A percentile compares a stretch with the other conserved stretches of the same genome.
These are phyloP conservation scores for Agraylea sexmaculata DNA, from an alignment of 1,140 invertebrate species.

Conservation along the genomic window DNA sequence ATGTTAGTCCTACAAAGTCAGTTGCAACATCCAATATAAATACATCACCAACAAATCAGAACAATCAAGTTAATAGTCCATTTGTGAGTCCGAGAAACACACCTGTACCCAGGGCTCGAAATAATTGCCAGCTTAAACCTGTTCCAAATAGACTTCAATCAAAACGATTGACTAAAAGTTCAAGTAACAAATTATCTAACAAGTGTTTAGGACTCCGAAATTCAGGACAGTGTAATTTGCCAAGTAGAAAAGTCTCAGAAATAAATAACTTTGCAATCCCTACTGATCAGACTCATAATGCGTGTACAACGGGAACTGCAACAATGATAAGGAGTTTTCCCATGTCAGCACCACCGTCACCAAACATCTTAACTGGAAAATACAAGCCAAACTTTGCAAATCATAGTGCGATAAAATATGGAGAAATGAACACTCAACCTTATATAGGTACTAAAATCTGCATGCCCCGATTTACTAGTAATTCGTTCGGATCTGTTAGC, in stretches of 20 bases:
- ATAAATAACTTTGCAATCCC: conserved; percentile 29
- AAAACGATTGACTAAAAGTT: conserved; percentile 4
- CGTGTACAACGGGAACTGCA: conserved; percentile 24
- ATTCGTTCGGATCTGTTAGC: conserved; percentile 24
- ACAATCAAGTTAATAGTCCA: conserved; percentile 51
- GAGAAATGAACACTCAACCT: conserved; percentile 18
- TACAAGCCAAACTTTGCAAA: conserved; percentile 25
- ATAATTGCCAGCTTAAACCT: conserved; percentile 11
- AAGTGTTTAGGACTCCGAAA: too few relatives aligned
- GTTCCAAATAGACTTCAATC: conserved; percentile 6
- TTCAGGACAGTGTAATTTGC: too few relatives aligned
- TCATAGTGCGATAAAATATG: background rate
- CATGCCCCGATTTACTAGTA: too few relatives aligned
- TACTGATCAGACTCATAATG: conserved; percentile 33
- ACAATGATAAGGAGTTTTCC: conserved; percentile 29
- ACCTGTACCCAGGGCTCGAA: conserved; percentile 48
- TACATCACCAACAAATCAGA: conserved; percentile 34
- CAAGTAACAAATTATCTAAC: conserved; percentile 2
- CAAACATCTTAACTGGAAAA: conserved; percentile 34
- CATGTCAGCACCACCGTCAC: conserved; percentile 47
- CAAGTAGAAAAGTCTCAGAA: too few relatives aligned
- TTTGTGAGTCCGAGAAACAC: conserved; percentile 76
- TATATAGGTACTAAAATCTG: conserved; percentile 19
- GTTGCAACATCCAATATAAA: conserved; percentile 34
- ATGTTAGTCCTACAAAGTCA: conserved; percentile 32